A percentile compares a stretch with the other conserved stretches of the same genome.
These are phyloP conservation scores for Suncus etruscus DNA, from an alignment of 2,113 vertebrate genomes.

Conservation along the genomic window DNA sequence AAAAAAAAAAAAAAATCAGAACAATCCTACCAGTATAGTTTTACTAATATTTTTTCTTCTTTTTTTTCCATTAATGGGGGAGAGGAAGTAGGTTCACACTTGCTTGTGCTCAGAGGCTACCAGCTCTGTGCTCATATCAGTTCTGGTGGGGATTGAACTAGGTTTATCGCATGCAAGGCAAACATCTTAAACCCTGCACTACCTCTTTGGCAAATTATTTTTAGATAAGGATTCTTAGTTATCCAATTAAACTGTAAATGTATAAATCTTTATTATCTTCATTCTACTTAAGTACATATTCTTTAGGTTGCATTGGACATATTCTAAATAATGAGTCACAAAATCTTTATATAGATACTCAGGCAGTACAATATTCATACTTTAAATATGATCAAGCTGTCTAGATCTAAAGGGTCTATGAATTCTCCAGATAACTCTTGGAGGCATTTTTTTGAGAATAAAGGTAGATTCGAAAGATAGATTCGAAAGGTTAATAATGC, in stretches of 20 bases:
- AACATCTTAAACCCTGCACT: background rate
- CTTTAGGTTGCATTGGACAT: background rate
- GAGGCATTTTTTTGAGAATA: background rate
- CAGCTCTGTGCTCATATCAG: too few species aligned
- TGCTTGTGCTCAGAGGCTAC: too few species aligned
- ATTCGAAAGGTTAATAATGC: slow-evolving; percentile 58
- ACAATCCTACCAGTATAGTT: background rate
- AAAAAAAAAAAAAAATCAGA: too few species aligned
- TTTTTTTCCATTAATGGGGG: background rate
- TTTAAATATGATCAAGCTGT: slow-evolving; percentile 42
- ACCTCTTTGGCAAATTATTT: background rate
- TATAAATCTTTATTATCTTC: background rate
- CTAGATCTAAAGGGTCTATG: background rate
- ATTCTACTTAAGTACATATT: background rate
- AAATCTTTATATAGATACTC: background rate
- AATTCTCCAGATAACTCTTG: background rate
- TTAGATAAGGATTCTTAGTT: background rate
- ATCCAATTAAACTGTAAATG: background rate
- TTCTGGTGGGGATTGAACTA: too few species aligned
- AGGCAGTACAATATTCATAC: background rate
- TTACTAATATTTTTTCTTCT: background rate
- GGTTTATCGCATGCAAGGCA: too few species aligned
- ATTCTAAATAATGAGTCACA: background rate
- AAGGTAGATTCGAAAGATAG: slow-evolving; percentile 42
- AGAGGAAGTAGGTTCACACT: too few species aligned